Evolutionary conservation across 1,140 invertebrate genomes (phyloP).

Genomic region (Pemphigus obesinymphae): DNA sequence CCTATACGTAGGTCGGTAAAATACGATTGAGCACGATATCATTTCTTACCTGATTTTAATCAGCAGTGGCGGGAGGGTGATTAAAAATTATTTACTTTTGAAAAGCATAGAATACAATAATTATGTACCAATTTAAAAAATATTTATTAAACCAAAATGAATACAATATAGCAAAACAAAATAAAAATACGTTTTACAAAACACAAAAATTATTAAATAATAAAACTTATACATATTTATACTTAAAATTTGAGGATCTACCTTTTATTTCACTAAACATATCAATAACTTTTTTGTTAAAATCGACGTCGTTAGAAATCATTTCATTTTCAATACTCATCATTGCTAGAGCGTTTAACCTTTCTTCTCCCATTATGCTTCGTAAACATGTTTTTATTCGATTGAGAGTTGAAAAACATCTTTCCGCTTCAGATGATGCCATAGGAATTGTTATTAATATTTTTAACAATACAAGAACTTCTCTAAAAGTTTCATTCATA

Average conservation of each 20-base stretch:
- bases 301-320: background rate
- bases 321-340: background rate
- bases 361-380: constrained; percentile 42
- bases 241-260: background rate
- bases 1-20: too few species aligned
- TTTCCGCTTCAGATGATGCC: constrained; percentile 44
- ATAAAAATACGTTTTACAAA: too few species aligned
- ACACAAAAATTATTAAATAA: background rate
- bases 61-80: background rate
- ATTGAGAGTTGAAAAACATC: constrained; percentile 45
- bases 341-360: constrained; percentile 41
- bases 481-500: constrained; percentile 44
- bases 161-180: too few species aligned
- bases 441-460: constrained; percentile 45
- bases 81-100: background rate
- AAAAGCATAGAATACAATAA: background rate
- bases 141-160: background rate
- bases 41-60: too few species aligned
- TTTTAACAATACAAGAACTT: constrained; percentile 45
- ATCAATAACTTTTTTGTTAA: background rate
- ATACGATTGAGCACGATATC: too few species aligned
- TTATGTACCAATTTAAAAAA: background rate
- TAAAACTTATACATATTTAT: background rate
- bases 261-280: background rate
- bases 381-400: constrained; percentile 44